Evolutionary conservation across 2,797 vertebrate species (phyloP).

Genomic region (Cynopterus sphinx): DNA sequence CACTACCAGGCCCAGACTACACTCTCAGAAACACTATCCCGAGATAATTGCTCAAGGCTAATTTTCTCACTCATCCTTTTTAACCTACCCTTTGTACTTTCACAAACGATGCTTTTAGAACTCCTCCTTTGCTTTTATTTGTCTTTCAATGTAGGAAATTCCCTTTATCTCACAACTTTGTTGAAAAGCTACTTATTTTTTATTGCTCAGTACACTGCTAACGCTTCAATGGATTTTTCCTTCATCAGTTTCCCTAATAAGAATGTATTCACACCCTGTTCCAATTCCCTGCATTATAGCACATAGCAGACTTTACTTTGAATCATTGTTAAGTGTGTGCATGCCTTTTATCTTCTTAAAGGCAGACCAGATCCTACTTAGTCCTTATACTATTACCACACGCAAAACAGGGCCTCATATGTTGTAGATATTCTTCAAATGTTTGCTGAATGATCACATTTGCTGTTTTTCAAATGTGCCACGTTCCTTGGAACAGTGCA

Average conservation of each 20-base stretch:
- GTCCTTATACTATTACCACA: not conserved
- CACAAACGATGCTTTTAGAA: not conserved
- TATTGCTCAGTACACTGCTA: not conserved
- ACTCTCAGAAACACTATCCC: not conserved
- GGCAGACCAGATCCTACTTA: not conserved
- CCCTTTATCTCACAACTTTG: not conserved
- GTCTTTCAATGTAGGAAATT: not conserved
- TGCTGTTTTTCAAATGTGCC: not conserved
- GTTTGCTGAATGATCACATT: not conserved
- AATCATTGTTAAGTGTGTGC: not conserved
- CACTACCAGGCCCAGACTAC: not conserved
- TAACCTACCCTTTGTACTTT: not conserved
- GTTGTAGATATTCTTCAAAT: not conserved
- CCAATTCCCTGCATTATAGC: not conserved
- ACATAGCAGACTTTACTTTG: too few relatives aligned
- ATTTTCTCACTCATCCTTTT: not conserved
- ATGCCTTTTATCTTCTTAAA: not conserved
- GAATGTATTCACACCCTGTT: not conserved
- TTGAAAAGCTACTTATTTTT: not conserved
- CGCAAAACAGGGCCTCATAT: not conserved
- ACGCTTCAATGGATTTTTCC: not conserved
- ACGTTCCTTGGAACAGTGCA: not conserved
- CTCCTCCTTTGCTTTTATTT: not conserved
- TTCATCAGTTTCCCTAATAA: not conserved
- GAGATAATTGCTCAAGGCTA: not conserved